Conservation (phyloP, 2,888 invertebrate species). For the Alloscopus bannaensis region DNA sequence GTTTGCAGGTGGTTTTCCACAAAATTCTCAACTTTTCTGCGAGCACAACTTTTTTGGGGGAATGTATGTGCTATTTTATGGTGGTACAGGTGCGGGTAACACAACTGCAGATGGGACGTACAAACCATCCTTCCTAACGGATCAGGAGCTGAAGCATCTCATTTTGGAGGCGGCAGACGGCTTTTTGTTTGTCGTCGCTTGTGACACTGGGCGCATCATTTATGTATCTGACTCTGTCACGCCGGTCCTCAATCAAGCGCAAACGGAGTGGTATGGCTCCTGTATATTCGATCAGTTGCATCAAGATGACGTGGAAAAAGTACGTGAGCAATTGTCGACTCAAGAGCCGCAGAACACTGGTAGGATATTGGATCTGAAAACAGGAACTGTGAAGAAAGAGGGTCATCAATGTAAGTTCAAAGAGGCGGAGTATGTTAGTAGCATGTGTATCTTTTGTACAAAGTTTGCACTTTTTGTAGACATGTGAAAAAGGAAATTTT, state of each 20-base stretch:
- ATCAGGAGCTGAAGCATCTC: constrained; percentile 98
- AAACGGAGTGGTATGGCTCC: constrained; percentile 98
- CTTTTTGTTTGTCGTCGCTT: constrained; percentile 96
- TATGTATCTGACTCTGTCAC: constrained; percentile 99
- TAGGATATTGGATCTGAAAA: constrained; percentile 96
- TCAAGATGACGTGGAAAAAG: constrained; percentile 97
- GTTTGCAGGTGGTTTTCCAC: no score
- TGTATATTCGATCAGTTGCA: constrained; percentile 97
- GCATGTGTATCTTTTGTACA: constrained; percentile 18
- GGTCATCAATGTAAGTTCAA: constrained; percentile 95
- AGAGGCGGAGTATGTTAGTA: constrained; percentile 11
- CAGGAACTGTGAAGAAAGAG: constrained; percentile 99
- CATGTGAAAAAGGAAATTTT: constrained; percentile 18
- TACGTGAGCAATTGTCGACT: constrained; percentile 82
- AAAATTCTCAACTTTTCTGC: no score
- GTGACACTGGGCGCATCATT: constrained; percentile 97
- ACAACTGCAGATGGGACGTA: constrained; percentile 97
- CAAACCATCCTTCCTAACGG: constrained; percentile 98
- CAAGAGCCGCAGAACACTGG: constrained; percentile 97
- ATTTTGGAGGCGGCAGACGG: constrained; percentile 99
- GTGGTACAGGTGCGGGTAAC: constrained; percentile 89
- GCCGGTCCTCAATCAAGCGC: constrained; percentile 95
- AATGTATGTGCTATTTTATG: constrained; percentile 63
- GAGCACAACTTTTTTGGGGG: constrained; percentile 66
- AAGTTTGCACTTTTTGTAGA: no score